Evolutionary conservation across 2,113 vertebrate species (phyloP).

Genomic region (Centropus bengalensis): DNA sequence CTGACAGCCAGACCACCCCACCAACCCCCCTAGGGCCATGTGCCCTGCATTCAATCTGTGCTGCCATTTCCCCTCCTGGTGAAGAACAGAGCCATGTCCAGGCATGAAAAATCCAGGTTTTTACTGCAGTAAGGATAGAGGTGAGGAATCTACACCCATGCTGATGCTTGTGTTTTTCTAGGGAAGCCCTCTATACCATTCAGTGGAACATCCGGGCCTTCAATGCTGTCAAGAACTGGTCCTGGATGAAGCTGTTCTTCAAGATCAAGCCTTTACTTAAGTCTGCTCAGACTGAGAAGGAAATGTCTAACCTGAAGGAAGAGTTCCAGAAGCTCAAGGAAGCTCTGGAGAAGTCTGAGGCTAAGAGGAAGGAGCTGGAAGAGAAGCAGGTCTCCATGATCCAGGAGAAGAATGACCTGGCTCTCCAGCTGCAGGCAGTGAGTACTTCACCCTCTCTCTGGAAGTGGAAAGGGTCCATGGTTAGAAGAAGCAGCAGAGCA

Average conservation of each 20-base stretch:
- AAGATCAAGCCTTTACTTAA: constrained; percentile 94
- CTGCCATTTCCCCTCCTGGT: background rate
- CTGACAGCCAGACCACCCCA: background rate
- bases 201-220: constrained; percentile 96
- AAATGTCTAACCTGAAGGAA: constrained; percentile 85
- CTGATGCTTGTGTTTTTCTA: background rate
- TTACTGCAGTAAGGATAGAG: background rate
- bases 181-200: constrained; percentile 89
- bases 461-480: background rate
- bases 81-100: background rate
- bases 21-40: background rate
- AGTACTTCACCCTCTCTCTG: constrained; percentile 46
- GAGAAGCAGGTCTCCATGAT: constrained; percentile 90
- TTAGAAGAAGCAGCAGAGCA: background rate
- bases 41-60: background rate
- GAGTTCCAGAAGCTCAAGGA: constrained; percentile 89
- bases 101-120: background rate
- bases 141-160: background rate
- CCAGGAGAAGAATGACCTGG: constrained; percentile 94
- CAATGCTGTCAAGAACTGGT: constrained; percentile 93
- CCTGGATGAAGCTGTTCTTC: constrained; percentile 97
- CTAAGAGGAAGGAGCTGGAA: constrained; percentile 90
- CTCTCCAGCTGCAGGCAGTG: constrained; percentile 92
- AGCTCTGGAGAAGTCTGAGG: constrained; percentile 87
- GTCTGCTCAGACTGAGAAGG: constrained; percentile 91